Percentiles rank a stretch among this genome's conserved stretches.
phyloP scores from a whole-genome alignment of 1,140 invertebrate species.

The Xylocopa sonorina region DNA sequence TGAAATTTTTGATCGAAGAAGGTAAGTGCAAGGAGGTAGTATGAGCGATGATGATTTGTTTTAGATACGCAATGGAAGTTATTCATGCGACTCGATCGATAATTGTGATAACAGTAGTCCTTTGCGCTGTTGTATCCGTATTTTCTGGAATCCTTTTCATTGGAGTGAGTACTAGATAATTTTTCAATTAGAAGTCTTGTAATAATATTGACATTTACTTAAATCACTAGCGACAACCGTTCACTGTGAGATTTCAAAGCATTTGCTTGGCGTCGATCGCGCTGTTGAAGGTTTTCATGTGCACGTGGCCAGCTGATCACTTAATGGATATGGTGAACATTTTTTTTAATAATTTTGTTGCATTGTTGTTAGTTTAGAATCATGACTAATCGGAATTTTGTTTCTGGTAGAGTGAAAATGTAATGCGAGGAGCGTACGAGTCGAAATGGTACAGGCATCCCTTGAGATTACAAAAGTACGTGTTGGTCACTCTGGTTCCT shows the following conservation, averaged over 20 bases:
- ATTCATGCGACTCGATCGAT: background rate
- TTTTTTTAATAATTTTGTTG: background rate
- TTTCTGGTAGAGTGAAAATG: slow-evolving; percentile 31
- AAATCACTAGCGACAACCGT: slow-evolving; percentile 7
- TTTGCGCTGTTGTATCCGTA: background rate
- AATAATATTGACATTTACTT: background rate
- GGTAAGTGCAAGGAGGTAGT: too few species aligned
- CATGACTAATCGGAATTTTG: too few species aligned
- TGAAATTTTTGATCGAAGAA: too few species aligned
- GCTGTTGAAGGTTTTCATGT: slow-evolving; percentile 63
- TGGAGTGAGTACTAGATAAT: background rate
- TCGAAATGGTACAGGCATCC: slow-evolving; percentile 52
- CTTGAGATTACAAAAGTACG: slow-evolving; percentile 2
- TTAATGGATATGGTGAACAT: slow-evolving; percentile 57
- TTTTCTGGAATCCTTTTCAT: slow-evolving; percentile 5
- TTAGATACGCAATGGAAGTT: slow-evolving; percentile 21
- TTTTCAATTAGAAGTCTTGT: background rate
- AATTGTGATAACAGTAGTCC: background rate
- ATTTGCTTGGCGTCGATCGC: slow-evolving; percentile 39
- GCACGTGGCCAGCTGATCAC: slow-evolving; percentile 64
- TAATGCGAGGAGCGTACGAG: slow-evolving; percentile 39
- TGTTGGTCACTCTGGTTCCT: slow-evolving; percentile 40
- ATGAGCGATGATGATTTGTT: background rate
- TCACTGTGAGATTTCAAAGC: slow-evolving; percentile 60
- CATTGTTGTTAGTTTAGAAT: background rate